Percentiles rank a stretch among this genome's conserved stretches.
Conservation (phyloP, 2,113 vertebrate genomes). For the Phrynocephalus versicolor region DNA sequence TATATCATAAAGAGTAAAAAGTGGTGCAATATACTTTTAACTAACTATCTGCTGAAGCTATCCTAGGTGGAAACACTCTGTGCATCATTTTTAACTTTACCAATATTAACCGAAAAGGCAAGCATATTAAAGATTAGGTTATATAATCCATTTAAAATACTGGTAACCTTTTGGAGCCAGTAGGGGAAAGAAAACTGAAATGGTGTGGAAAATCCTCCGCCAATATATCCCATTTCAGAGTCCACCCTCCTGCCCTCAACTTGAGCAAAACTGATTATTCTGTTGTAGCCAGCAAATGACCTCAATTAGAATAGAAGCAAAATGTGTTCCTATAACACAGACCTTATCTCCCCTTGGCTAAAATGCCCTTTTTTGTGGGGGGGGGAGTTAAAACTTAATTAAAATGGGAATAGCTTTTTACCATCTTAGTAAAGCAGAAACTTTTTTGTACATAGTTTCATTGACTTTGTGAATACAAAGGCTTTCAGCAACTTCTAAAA, state of each 20-base stretch:
- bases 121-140: constrained; percentile 47
- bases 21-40: not conserved
- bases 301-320: constrained; percentile 71
- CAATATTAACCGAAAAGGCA: constrained; percentile 35
- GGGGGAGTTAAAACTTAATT: constrained; percentile 72
- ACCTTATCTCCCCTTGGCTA: constrained; percentile 71
- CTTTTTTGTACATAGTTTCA: constrained; percentile 50
- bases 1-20: not conserved
- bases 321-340: constrained; percentile 62
- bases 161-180: constrained; percentile 36
- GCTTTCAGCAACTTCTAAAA: constrained; percentile 26
- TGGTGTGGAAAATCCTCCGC: constrained; percentile 36
- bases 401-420: constrained; percentile 62
- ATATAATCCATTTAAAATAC: constrained; percentile 26
- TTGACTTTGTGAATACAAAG: constrained; percentile 54
- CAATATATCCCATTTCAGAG: constrained; percentile 49
- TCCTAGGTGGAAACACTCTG: not conserved
- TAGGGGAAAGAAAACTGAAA: constrained; percentile 38
- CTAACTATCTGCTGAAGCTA: not conserved
- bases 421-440: constrained; percentile 51
- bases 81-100: constrained; percentile 46
- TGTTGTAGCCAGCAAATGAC: constrained; percentile 73
- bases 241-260: constrained; percentile 15
- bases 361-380: constrained; percentile 72
- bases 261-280: constrained; percentile 61